Evolutionary conservation across 2,797 vertebrate species (phyloP).

Genomic region (Takifugu ocellatus): DNA sequence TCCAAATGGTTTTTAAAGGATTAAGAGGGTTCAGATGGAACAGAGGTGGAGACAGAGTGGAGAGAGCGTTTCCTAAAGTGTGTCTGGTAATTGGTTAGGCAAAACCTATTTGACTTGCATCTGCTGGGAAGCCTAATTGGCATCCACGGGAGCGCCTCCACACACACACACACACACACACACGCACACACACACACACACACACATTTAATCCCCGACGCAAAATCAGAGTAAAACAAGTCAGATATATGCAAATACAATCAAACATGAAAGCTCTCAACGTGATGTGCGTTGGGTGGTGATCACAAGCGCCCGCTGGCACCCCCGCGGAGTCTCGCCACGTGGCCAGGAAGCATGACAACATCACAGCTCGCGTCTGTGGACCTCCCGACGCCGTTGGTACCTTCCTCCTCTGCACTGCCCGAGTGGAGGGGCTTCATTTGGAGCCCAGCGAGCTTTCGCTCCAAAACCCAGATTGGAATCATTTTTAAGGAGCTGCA

Average conservation of each 20-base stretch:
- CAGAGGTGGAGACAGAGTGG: constrained; percentile 7
- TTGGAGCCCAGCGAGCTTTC: constrained; percentile 40
- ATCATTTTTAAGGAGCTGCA: constrained; percentile 51
- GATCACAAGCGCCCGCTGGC: constrained; percentile 21
- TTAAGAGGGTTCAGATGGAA: constrained; percentile 26
- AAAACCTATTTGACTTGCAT: constrained; percentile 35
- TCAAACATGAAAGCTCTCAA: constrained; percentile 40
- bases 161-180: constrained; percentile 2
- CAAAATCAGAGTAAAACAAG: constrained; percentile 25
- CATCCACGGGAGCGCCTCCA: neutral
- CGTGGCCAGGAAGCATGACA: constrained; percentile 29
- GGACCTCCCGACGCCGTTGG: constrained; percentile 28
- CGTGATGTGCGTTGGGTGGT: constrained; percentile 16
- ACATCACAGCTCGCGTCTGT: constrained; percentile 46
- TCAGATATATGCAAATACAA: constrained; percentile 22
- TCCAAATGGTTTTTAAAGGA: constrained; percentile 18
- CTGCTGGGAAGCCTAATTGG: constrained; percentile 39
- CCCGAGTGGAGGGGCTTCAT: constrained; percentile 46
- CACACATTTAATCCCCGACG: constrained; percentile 20
- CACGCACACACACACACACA: neutral
- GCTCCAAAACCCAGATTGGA: constrained; percentile 53
- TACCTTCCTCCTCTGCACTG: constrained; percentile 8
- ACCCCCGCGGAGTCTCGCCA: constrained; percentile 24
- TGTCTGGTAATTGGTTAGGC: constrained; percentile 32
- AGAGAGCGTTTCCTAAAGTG: constrained; percentile 23